Conservation (phyloP, 2,113 vertebrate genomes). For the Regulus satrapa region DNA sequence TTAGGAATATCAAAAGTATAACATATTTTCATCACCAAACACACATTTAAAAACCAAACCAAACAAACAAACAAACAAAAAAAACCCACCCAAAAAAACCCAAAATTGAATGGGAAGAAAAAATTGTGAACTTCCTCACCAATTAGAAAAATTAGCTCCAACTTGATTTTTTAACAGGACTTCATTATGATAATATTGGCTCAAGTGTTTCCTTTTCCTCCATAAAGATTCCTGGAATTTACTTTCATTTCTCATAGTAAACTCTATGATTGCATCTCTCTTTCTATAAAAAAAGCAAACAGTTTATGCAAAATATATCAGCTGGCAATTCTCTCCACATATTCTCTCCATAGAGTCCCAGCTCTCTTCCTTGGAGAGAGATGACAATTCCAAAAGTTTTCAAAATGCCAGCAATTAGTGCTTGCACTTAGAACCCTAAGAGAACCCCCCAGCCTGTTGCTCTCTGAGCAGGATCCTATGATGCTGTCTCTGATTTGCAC, state of each 20-base stretch:
- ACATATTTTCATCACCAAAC: neutral
- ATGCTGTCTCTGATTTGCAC: neutral
- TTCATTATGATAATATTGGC: neutral
- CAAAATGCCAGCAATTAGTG: neutral
- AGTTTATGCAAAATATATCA: neutral
- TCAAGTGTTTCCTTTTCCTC: neutral
- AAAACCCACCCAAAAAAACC: neutral
- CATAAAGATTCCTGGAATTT: neutral
- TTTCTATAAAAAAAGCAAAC: neutral
- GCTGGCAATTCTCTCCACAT: neutral
- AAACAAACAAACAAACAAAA: neutral
- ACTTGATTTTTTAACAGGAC: neutral
- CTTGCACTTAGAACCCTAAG: neutral
- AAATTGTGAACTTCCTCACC: neutral
- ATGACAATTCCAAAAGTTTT: neutral
- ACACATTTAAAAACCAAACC: neutral
- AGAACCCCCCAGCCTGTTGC: neutral
- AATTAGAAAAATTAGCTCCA: neutral
- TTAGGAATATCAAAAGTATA: neutral
- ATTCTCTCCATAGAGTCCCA: neutral
- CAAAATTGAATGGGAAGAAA: neutral
- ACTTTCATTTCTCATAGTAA: neutral
- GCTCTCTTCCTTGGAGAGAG: accelerated
- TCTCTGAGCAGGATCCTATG: neutral
- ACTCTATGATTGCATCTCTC: neutral